phyloP scores from a whole-genome alignment of 2,888 invertebrate genomes.

The Zele albiditarsus region DNA sequence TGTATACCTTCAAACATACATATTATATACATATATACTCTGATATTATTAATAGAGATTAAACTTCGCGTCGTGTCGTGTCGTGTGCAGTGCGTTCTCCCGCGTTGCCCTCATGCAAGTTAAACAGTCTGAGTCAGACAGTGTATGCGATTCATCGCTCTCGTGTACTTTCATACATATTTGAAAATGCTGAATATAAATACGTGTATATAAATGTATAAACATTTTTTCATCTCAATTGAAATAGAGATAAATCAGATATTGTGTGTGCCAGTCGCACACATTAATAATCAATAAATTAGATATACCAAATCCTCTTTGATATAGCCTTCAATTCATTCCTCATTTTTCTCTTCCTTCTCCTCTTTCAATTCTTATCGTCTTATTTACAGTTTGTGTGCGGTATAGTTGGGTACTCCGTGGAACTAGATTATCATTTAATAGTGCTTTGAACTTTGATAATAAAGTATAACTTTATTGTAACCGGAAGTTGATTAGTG shows the following conservation, averaged over 20 bases:
- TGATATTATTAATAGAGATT: slow-evolving; percentile 72
- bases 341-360: neutral
- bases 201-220: neutral
- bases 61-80: slow-evolving; percentile 71
- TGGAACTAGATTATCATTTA: neutral
- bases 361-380: slow-evolving; percentile 30
- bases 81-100: slow-evolving; percentile 70
- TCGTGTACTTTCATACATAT: slow-evolving; percentile 35
- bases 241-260: neutral
- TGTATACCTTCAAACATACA: neutral
- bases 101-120: slow-evolving; percentile 61
- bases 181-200: neutral
- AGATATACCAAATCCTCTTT: neutral
- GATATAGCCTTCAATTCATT: neutral
- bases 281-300: neutral
- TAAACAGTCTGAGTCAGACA: slow-evolving; percentile 63
- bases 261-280: neutral
- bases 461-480: neutral
- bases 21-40: slow-evolving; percentile 21
- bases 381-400: neutral
- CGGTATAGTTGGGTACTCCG: neutral
- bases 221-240: neutral
- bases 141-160: slow-evolving; percentile 45
- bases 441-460: neutral
- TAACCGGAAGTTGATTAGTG: neutral